phyloP scores from a whole-genome alignment of 2,888 invertebrate genomes.

The Tyria jacobaeae region DNA sequence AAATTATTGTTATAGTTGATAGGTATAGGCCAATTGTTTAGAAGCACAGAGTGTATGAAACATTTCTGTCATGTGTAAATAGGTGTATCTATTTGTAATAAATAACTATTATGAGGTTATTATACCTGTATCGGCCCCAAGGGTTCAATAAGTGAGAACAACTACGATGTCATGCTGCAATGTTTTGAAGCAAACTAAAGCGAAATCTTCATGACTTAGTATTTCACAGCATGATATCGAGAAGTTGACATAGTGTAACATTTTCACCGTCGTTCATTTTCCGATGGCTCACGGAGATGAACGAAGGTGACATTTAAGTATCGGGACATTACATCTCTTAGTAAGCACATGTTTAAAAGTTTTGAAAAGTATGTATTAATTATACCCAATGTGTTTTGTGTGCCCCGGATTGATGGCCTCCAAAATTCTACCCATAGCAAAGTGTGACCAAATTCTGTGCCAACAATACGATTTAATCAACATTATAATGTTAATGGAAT shows the following conservation, averaged over 20 bases:
- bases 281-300: conserved; percentile 68
- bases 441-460: background rate
- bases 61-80: conserved; percentile 52
- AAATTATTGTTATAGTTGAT: conserved; percentile 62
- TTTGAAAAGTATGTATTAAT: background rate
- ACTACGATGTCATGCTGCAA: conserved; percentile 41
- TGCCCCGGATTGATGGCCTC: background rate
- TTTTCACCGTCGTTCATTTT: conserved; percentile 55
- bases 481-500: background rate
- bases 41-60: conserved; percentile 42
- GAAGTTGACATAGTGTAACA: conserved; percentile 68
- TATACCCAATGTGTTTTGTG: background rate
- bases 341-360: background rate
- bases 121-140: conserved; percentile 28
- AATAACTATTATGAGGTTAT: conserved; percentile 8
- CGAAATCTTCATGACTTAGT: conserved; percentile 10
- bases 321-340: conserved; percentile 10
- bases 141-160: conserved; percentile 26
- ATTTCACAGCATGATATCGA: conserved; percentile 52
- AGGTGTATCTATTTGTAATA: conserved; percentile 55
- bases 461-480: background rate
- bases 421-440: background rate
- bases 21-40: conserved; percentile 57
- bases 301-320: conserved; percentile 55
- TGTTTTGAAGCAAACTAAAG: background rate